These are phyloP conservation scores for Sipha maydis DNA, from an alignment of 2,888 invertebrate genomes.

Conservation along the genomic window DNA sequence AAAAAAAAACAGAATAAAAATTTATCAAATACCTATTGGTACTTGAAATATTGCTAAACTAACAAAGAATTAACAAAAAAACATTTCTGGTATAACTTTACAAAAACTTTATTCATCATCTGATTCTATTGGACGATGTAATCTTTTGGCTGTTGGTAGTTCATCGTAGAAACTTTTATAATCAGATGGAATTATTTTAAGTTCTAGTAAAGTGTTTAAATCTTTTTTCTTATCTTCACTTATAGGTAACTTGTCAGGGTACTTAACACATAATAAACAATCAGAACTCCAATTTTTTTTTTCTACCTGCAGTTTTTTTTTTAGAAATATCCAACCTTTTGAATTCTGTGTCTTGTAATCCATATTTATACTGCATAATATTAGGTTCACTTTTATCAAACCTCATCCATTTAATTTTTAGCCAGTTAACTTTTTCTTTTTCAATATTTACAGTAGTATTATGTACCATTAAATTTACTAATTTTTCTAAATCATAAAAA, in stretches of 20 bases:
- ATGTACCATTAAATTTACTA: neutral
- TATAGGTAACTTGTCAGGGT: neutral
- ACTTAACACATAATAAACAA: neutral
- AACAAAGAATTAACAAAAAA: no score
- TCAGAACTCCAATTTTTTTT: neutral
- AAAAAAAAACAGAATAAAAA: no score
- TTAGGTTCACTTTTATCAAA: constrained; percentile 9
- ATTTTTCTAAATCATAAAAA: neutral
- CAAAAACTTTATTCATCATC: no score
- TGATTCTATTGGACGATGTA: no score
- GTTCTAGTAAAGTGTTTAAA: neutral
- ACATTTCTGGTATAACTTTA: no score
- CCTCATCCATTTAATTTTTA: constrained; percentile 2
- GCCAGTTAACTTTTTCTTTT: constrained; percentile 2
- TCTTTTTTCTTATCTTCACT: constrained; percentile 8
- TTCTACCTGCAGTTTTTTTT: constrained; percentile 8
- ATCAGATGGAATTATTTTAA: constrained; percentile 9
- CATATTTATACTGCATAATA: constrained; percentile 12
- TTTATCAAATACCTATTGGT: no score
- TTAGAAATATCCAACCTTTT: constrained; percentile 2
- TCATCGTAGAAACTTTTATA: neutral
- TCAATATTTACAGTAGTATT: constrained; percentile 1
- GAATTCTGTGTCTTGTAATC: neutral
- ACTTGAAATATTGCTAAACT: no score
- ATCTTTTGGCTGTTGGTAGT: no score